Base-by-base conservation (phyloP, 2,888 invertebrate species). In the Pristionchus maxplancki region DNA sequence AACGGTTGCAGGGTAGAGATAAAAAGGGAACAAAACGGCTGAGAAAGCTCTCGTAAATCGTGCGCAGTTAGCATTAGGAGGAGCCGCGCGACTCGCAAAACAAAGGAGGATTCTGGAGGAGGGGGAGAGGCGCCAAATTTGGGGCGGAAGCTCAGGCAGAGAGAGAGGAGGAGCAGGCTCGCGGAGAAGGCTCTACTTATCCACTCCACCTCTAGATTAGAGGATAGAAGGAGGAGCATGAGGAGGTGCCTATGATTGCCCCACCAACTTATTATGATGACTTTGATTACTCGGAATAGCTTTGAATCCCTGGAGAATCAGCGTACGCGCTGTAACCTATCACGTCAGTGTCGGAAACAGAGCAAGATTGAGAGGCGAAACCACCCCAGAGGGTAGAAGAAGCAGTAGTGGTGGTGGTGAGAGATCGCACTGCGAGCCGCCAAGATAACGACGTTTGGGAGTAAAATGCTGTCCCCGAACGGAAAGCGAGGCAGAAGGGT, bases 361-460 rank as follows among this genome's bases (percentile, higher is more conserved):
- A 11, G 11, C 6, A 71, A 81, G 44, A 81, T 48, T 48, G 81
- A 81, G 78, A 40, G 15, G 81, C 48, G 13, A 20, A 81, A 31
- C 48, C 81, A 31, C 37, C 37, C 71, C 37, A 9, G 71, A 20
- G n/a, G n/a, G n/a, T n/a, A n/a, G 71, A 44, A 44, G 58, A 13
- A 40, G n/a, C n/a, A 40, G 37, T 48, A 24, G 17, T 34, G n/a
- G 64, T 28, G 28, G 44, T 44, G 40, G 64, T 9, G 58, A 44
- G 64, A 28, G 17, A 28, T 17, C 34, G 62, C 40, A 37, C 31
- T 40, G 28, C 4, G 28, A 31, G 81, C 53, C 81, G 11, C 34
- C 34, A 44, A 44, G n/a, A 62, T 85, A 85, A 85, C 85, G 85
- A 85, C 85, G 37, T 85, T 85, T 64, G 85, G 62, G 85, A 85